Conservation (phyloP, 1,140 invertebrate species). For the Drosophila subobscura region DNA sequence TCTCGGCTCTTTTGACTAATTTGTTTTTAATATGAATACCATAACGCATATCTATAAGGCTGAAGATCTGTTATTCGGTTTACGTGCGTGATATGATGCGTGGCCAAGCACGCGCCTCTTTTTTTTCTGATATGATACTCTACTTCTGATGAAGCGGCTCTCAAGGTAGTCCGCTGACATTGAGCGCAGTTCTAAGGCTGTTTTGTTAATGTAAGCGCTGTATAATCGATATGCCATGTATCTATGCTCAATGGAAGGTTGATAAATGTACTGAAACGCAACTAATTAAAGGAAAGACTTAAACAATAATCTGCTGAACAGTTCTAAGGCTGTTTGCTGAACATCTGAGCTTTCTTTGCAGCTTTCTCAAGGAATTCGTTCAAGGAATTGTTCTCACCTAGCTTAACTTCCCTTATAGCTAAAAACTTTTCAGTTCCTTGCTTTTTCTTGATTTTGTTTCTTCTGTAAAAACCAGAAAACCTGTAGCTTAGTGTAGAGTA, state of each 20-base stretch:
- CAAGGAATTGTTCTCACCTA: too few relatives aligned
- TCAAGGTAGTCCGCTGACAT: not conserved
- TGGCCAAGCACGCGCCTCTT: conserved; percentile 37
- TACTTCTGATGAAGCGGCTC: conserved; percentile 7
- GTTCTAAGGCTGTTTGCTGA: too few relatives aligned
- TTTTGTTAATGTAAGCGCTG: not conserved
- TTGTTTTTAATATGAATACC: conserved; percentile 69
- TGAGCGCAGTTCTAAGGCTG: not conserved
- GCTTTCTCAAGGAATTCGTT: too few relatives aligned
- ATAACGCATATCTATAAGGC: conserved; percentile 10
- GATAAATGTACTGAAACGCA: too few relatives aligned
- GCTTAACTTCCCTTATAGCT: too few relatives aligned
- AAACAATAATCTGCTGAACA: too few relatives aligned
- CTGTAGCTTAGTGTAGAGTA: not conserved
- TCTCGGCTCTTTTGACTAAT: conserved; percentile 56
- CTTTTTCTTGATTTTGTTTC: too few relatives aligned
- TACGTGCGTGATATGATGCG: conserved; percentile 38
- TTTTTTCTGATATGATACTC: conserved; percentile 11
- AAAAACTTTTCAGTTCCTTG: too few relatives aligned
- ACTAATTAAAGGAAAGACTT: too few relatives aligned
- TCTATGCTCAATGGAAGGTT: too few relatives aligned
- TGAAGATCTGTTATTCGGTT: not conserved
- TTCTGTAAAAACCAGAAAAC: not conserved
- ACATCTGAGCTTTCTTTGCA: too few relatives aligned
- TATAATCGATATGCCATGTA: not conserved